A percentile compares a stretch with the other conserved stretches of the same genome.
phyloP scores from a whole-genome alignment of 1,140 invertebrate genomes.

The Eupeodes corollae region DNA sequence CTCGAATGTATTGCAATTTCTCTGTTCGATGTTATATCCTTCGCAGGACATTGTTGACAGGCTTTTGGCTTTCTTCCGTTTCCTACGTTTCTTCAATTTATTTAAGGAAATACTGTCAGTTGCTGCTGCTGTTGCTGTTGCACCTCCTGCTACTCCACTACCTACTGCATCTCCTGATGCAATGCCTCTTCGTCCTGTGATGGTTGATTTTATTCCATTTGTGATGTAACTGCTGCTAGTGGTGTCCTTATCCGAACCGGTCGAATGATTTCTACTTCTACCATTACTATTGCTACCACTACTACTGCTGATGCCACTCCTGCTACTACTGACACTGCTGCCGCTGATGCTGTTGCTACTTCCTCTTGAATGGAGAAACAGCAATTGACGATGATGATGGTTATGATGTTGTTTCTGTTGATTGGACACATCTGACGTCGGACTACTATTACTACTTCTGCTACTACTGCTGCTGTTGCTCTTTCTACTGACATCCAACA shows the following conservation, averaged over 20 bases:
- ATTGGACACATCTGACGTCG: too few species aligned
- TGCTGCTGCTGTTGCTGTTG: too few species aligned
- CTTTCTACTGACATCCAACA: neutral
- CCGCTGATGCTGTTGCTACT: neutral
- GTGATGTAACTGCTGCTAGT: neutral
- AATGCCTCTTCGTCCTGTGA: neutral
- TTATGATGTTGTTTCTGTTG: too few species aligned
- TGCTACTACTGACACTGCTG: too few species aligned
- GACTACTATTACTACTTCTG: neutral
- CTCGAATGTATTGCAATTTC: slow-evolving; percentile 36
- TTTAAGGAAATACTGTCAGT: too few species aligned
- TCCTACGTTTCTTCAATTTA: slow-evolving; percentile 10
- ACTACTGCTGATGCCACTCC: neutral
- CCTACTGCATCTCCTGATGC: neutral
- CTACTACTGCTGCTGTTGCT: neutral
- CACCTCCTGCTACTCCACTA: too few species aligned
- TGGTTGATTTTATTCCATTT: neutral
- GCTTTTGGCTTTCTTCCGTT: slow-evolving; percentile 23
- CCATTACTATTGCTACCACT: neutral
- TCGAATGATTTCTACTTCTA: slow-evolving; percentile 2
- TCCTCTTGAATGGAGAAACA: too few species aligned
- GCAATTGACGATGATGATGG: too few species aligned
- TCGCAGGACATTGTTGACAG: slow-evolving; percentile 32
- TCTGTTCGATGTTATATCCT: slow-evolving; percentile 36
- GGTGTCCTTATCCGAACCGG: neutral